phyloP scores from a whole-genome alignment of 2,797 vertebrate genomes.

The Pipistrellus nathusii region DNA sequence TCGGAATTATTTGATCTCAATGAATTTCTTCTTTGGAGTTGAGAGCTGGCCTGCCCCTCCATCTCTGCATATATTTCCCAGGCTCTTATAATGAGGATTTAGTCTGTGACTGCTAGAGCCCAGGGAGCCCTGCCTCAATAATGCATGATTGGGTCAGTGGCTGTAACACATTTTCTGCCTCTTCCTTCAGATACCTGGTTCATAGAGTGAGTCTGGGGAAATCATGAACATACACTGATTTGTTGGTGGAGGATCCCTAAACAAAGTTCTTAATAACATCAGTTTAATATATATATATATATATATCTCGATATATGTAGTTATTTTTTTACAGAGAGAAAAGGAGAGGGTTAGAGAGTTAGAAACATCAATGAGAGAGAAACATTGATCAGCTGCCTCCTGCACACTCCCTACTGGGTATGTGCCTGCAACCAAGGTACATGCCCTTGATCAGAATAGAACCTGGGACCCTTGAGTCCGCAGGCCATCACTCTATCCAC shows the following conservation, averaged over 20 bases:
- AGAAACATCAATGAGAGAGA: too few relatives aligned
- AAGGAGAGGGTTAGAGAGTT: too few relatives aligned
- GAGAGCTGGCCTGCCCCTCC: neutral
- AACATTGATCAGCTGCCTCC: too few relatives aligned
- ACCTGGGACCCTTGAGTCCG: too few relatives aligned
- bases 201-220: slow-evolving; percentile 14
- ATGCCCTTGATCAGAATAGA: too few relatives aligned
- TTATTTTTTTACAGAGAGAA: too few relatives aligned
- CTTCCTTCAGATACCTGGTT: slow-evolving; percentile 48
- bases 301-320: too few relatives aligned
- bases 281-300: neutral
- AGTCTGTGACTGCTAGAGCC: neutral
- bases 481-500: too few relatives aligned
- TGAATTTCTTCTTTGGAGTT: neutral
- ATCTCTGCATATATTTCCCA: neutral
- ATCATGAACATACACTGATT: slow-evolving; percentile 75
- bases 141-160: neutral
- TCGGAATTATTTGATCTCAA: neutral
- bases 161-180: neutral
- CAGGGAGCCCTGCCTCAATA: neutral
- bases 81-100: neutral
- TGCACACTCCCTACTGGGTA: too few relatives aligned
- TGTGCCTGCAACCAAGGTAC: too few relatives aligned
- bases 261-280: neutral
- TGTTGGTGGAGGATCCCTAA: slow-evolving; percentile 70